A percentile compares a stretch with the other conserved stretches of the same genome.
Evolutionary conservation across 2,888 invertebrate genomes (phyloP).

Genomic region (Lathronympha strigana): DNA sequence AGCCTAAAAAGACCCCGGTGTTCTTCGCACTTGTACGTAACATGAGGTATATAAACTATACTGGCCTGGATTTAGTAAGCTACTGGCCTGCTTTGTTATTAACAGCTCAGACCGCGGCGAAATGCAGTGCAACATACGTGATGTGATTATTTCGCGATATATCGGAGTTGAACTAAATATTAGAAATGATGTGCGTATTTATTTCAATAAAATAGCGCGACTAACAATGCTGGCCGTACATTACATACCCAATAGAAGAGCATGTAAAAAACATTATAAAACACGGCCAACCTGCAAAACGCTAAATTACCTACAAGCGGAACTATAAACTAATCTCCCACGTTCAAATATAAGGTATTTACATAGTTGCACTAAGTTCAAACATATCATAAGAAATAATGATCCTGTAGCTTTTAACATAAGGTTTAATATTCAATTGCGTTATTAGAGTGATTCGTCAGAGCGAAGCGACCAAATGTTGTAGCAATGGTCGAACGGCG

Average conservation of each 20-base stretch:
- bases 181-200: too few species aligned
- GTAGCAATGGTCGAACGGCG: slow-evolving; percentile 12
- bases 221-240: neutral
- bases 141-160: neutral
- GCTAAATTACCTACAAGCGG: slow-evolving; percentile 6
- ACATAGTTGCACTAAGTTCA: slow-evolving; percentile 3
- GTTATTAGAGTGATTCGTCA: neutral
- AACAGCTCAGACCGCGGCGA: neutral
- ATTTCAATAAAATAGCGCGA: too few species aligned
- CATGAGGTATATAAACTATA: neutral
- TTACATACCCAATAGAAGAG: neutral
- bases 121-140: slow-evolving; percentile 1
- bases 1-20: neutral
- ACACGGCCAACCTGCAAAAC: neutral
- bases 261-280: neutral
- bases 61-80: neutral
- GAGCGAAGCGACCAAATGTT: neutral
- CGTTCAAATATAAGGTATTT: neutral
- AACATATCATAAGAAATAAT: neutral
- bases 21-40: neutral
- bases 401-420: neutral
- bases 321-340: slow-evolving; percentile 20
- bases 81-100: slow-evolving; percentile 1
- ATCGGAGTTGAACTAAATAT: neutral
- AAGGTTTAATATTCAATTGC: slow-evolving; percentile 9